Evolutionary conservation across 1,140 invertebrate genomes (phyloP).

Genomic region (Plodia interpunctella): DNA sequence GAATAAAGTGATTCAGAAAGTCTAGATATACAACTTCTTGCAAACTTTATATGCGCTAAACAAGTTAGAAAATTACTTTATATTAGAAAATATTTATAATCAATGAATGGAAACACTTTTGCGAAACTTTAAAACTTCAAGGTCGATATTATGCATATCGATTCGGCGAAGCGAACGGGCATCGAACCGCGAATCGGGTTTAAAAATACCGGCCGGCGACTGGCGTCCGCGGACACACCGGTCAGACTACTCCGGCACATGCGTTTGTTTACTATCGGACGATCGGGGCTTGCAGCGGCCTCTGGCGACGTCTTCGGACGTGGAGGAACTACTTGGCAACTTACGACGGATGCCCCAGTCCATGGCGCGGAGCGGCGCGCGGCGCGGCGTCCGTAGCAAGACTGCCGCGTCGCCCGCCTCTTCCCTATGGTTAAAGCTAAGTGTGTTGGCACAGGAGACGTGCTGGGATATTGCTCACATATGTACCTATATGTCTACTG

Average conservation of each 20-base stretch:
- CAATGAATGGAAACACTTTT: constrained; percentile 39
- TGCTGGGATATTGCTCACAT: too few species aligned
- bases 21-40: constrained; percentile 31
- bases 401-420: constrained; percentile 61
- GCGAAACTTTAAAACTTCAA: constrained; percentile 46
- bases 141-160: constrained; percentile 70
- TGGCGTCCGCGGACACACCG: constrained; percentile 67
- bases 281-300: constrained; percentile 40
- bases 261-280: constrained; percentile 73
- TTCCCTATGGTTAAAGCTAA: constrained; percentile 44
- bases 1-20: constrained; percentile 49
- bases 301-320: constrained; percentile 23
- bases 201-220: constrained; percentile 67
- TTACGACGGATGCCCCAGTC: constrained; percentile 90
- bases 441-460: constrained; percentile 30
- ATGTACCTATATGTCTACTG: constrained; percentile 19
- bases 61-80: constrained; percentile 32
- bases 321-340: constrained; percentile 55
- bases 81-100: constrained; percentile 9
- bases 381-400: constrained; percentile 59
- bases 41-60: constrained; percentile 33
- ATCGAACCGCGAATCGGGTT: constrained; percentile 74
- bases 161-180: constrained; percentile 67
- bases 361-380: constrained; percentile 75
- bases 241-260: constrained; percentile 68